Evolutionary conservation across 2,888 invertebrate species (phyloP).

Genomic region (Orthosia cruda): DNA sequence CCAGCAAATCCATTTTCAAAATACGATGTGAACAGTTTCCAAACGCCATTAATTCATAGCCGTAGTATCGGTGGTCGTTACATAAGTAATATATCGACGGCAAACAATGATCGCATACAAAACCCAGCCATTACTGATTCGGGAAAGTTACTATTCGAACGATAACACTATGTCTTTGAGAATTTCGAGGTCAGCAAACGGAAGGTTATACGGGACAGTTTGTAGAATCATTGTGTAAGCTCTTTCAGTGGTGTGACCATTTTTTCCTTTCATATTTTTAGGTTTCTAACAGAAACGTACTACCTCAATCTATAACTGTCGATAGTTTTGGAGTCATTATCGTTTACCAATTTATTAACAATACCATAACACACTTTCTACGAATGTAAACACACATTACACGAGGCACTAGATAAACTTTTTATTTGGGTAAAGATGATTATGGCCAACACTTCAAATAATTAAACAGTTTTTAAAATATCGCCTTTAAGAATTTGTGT

Average conservation of each 20-base stretch:
- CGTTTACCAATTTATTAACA: too few species aligned
- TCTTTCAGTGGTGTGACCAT: constrained; percentile 11
- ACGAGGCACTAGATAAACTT: not conserved
- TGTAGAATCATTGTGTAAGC: constrained; percentile 30
- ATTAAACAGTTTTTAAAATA: too few species aligned
- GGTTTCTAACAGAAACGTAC: constrained; percentile 3
- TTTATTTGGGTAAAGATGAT: not conserved
- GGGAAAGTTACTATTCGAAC: constrained; percentile 46
- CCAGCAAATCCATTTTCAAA: constrained; percentile 57
- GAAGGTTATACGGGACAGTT: constrained; percentile 19
- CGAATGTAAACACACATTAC: not conserved
- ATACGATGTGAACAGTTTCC: constrained; percentile 49
- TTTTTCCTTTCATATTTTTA: not conserved
- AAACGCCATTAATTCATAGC: constrained; percentile 57
- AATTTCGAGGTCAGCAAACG: constrained; percentile 46
- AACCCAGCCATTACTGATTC: constrained; percentile 51
- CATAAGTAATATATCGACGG: constrained; percentile 61
- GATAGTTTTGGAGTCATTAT: not conserved
- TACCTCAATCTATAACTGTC: not conserved
- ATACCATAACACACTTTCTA: not conserved
- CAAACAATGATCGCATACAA: constrained; percentile 64
- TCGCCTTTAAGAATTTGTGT: too few species aligned
- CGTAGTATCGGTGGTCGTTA: constrained; percentile 52
- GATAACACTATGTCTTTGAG: constrained; percentile 56
- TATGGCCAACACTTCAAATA: not conserved